A percentile compares a stretch with the other conserved stretches of the same genome.
phyloP scores from a whole-genome alignment of 1,140 invertebrate species.

The Papilio xuthus region DNA sequence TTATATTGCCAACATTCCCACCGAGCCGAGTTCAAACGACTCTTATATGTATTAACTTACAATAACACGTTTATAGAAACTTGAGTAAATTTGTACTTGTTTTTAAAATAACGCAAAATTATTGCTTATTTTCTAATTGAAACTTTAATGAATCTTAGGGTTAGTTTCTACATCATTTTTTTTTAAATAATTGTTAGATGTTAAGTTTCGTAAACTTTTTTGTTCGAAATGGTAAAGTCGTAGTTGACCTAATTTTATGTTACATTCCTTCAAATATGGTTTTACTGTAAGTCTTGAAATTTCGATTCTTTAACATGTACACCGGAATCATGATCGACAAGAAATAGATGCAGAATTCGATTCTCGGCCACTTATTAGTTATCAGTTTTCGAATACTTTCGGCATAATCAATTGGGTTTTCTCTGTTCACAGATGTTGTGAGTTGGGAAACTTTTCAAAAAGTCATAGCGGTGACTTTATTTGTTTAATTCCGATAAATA shows the following conservation, averaged over 20 bases:
- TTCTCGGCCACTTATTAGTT: too few relatives aligned
- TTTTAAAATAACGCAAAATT: background rate
- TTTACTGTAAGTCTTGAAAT: too few relatives aligned
- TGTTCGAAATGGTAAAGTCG: background rate
- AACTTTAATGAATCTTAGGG: background rate
- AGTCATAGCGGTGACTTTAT: too few relatives aligned
- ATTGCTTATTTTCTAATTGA: background rate
- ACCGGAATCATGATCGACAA: too few relatives aligned
- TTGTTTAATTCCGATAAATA: too few relatives aligned
- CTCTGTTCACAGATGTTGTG: too few relatives aligned
- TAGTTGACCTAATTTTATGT: background rate
- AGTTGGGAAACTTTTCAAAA: too few relatives aligned
- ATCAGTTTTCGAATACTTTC: too few relatives aligned
- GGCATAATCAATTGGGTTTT: too few relatives aligned
- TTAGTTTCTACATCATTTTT: background rate
- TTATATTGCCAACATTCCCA: slow-evolving; percentile 76
- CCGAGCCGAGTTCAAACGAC: slow-evolving; percentile 63
- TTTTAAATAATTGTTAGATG: background rate
- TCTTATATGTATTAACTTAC: slow-evolving; percentile 56
- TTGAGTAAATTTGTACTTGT: slow-evolving; percentile 17
- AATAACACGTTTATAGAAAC: slow-evolving; percentile 36
- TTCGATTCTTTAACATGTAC: too few relatives aligned
- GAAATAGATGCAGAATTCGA: too few relatives aligned
- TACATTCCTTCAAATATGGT: too few relatives aligned
- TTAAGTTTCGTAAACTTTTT: background rate